Evolutionary conservation across 2,113 vertebrate genomes (phyloP).

Genomic region (Rhea pennata): DNA sequence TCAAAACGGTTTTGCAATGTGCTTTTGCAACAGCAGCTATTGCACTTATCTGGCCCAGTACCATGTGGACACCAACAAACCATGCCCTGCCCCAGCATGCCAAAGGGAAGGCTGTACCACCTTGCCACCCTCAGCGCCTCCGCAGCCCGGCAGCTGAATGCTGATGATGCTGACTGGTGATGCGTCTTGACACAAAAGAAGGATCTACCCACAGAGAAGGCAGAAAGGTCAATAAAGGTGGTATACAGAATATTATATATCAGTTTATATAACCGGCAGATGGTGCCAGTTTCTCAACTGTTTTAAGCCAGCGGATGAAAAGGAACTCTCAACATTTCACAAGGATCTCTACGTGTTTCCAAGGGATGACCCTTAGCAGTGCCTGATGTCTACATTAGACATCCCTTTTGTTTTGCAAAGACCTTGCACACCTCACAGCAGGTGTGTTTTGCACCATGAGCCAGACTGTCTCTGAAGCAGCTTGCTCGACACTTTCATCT

Average conservation of each 20-base stretch:
- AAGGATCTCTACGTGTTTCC: neutral
- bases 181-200: neutral
- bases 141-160: rapidly evolving
- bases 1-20: neutral
- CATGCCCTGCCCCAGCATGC: neutral
- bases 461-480: neutral
- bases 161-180: rapidly evolving
- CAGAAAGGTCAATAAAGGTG: neutral
- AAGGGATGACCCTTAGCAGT: no score
- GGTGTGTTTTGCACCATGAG: neutral
- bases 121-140: neutral
- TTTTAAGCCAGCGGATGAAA: neutral
- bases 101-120: neutral
- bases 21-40: neutral
- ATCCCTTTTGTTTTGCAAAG: neutral
- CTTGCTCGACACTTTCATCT: neutral
- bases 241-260: neutral
- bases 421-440: neutral
- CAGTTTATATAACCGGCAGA: neutral
- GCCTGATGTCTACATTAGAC: neutral
- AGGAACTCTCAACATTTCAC: neutral
- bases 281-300: neutral
- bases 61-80: neutral
- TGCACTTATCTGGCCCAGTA: neutral
- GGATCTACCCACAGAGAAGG: neutral